phyloP scores from a whole-genome alignment of 2,113 vertebrate species.

The Pantherophis guttatus region DNA sequence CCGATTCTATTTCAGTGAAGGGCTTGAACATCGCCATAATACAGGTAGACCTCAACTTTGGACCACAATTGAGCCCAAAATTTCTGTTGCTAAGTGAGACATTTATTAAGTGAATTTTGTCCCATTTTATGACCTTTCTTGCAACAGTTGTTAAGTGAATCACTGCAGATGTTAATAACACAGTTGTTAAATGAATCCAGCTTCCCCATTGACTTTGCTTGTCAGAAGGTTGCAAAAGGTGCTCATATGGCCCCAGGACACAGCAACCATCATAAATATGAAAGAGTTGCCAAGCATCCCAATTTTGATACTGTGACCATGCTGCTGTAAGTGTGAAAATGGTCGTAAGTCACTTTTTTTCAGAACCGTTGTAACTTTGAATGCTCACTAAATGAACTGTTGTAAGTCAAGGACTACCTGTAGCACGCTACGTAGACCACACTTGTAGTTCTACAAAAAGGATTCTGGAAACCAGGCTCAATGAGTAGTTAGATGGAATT shows the following conservation, averaged over 20 bases:
- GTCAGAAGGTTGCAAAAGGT: neutral
- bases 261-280: neutral
- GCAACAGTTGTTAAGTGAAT: too few species aligned
- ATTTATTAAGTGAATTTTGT: too few species aligned
- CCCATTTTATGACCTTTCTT: too few species aligned
- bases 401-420: neutral
- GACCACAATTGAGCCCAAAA: too few species aligned
- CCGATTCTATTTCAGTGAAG: constrained; percentile 62
- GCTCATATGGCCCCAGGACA: neutral
- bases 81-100: too few species aligned
- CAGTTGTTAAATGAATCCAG: too few species aligned
- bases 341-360: neutral
- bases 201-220: neutral
- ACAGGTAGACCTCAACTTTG: too few species aligned
- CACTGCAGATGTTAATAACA: too few species aligned
- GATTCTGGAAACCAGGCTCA: neutral
- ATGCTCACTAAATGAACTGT: neutral
- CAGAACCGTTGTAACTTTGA: neutral
- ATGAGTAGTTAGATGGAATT: neutral
- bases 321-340: neutral
- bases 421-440: neutral
- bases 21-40: constrained; percentile 59
- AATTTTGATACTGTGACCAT: too few species aligned
- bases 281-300: neutral
- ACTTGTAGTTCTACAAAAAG: neutral